Evolutionary conservation across 2,888 invertebrate species (phyloP), one percentile per base, ranked within the genome.

Genomic region (Scaptomyza caliginosa): DNA sequence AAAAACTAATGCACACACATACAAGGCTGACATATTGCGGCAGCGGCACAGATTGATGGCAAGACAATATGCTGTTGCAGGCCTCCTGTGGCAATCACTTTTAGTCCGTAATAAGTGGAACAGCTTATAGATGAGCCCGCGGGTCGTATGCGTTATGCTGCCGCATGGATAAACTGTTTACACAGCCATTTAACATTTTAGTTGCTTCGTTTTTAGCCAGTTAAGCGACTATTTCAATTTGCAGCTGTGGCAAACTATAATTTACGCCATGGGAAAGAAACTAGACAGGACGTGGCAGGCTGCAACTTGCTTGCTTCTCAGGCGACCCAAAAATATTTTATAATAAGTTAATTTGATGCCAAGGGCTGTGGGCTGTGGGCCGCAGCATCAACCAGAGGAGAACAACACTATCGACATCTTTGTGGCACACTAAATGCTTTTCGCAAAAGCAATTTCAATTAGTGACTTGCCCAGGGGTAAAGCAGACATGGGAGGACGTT

Each of bases 291-390:
- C 10, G 23, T 32, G 4, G 43, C 17, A 4, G 16, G 32, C 28
- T 19, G 24, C 36, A 39, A 56, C 46, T 50, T 67, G 58, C 43
- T 48, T 51, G 43, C 50, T 67, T 67, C 42, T 43, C 34, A 26
- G 62, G 34, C 67, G 60, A 78, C 74, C 78, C 74, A 67, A 72
- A 85, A 78, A 80, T n/a, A n/a, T 52, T 0, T 55, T 77, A 64
- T 86, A 83, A 83, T 78, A 78, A 83, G 86, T 86, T 86, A 83
- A 83, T 83, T 80, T 83, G 63, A 67, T 52, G 76, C 80, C 81
- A 26, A 28, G 50, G 63, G 75, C 46, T 66, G 46, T 34, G 38
- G 28, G 51, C 48, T 49, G 28, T 43, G 32, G 10, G 34, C 19
- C 48, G 52, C 5, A n/a, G 30, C 48, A 68, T 45, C 46, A 21